Percentiles rank a stretch among this genome's conserved stretches.
phyloP scores from a whole-genome alignment of 2,113 vertebrate species.

The Plotosus lineatus region DNA sequence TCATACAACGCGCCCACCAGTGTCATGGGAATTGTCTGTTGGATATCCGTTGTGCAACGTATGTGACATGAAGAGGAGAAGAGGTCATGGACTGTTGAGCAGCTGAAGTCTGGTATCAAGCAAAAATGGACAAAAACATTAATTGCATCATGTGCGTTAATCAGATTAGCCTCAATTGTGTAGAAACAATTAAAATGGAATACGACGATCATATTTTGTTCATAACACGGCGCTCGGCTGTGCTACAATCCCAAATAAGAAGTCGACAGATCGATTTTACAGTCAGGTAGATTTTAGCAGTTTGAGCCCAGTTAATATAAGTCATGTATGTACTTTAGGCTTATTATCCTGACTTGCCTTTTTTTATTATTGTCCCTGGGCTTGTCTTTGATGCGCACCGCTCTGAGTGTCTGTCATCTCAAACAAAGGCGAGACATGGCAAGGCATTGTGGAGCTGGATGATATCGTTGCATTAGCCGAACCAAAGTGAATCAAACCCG shows the following conservation, averaged over 20 bases:
- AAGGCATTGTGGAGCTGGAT: conserved; percentile 66
- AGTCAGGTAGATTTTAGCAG: conserved; percentile 18
- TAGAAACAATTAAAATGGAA: background rate
- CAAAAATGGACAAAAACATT: too few relatives aligned
- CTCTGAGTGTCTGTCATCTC: conserved; percentile 50
- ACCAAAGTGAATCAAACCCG: conserved; percentile 79
- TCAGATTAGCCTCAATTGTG: too few relatives aligned
- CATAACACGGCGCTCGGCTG: background rate
- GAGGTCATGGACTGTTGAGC: too few relatives aligned
- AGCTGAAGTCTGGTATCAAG: too few relatives aligned
- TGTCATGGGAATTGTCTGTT: too few relatives aligned
- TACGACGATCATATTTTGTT: background rate
- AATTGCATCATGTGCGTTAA: too few relatives aligned
- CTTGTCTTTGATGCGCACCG: conserved; percentile 44
- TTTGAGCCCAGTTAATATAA: conserved; percentile 25
- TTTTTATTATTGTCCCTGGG: conserved; percentile 34
- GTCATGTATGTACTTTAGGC: conserved; percentile 24
- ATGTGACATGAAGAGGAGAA: too few relatives aligned
- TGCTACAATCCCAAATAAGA: background rate
- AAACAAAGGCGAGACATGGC: conserved; percentile 45
- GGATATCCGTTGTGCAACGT: too few relatives aligned
- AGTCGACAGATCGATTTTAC: conserved; percentile 16
- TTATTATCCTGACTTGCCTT: conserved; percentile 18
- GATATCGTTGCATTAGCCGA: conserved; percentile 83
- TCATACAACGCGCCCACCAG: too few relatives aligned